Evolutionary conservation across 2,888 invertebrate species (phyloP), one percentile per base, ranked within the genome.

Genomic region (Lamellibrachia columna): DNA sequence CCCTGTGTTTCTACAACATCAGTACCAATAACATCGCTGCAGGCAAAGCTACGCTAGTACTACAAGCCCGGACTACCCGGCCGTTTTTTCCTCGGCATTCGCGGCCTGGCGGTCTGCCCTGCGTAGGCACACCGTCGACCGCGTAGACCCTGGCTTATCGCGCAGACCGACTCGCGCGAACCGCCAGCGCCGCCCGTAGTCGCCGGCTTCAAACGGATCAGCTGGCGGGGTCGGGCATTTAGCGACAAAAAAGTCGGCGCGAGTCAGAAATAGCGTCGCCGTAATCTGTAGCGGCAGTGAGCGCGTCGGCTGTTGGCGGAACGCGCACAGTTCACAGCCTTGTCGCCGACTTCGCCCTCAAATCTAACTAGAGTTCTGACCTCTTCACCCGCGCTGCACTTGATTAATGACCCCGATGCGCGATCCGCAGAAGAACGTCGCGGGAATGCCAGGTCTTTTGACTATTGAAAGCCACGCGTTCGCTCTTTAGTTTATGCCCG

Each of bases 331-430:
- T 75, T 75, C 75, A 75, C 75, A 75, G 75, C 75, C 75, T 15
- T 22, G 75, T 75, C 75, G 75, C 75, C 22, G 75, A 75, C 75
- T 75, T 75, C 75, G 75, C 75, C 75, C 75, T 75, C 75, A 22
- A 75, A 75, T 75, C n/a, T 75, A 75, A 75, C 75, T 75, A 75
- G 75, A 75, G 75, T 22, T 75, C 22, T n/a, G 75, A 75, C 75
- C 75, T n/a, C 75, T n/a, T 75, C 75, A 75, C 75, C 75, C 75
- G 75, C 75, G 22, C 75, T 22, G 75, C 75, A 75, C 75, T 75
- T 75, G 75, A 75, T 75, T 22, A 75, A 75, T 75, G 75, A 75
- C 6, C 75, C 15, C 75, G 75, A 22, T 22, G 75, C 22, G 4
- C 15, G 75, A 75, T 15, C 75, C 75, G 75, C 75, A 75, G 22